Conservation (phyloP, 2,888 invertebrate genomes). For the Ophraella communa region DNA sequence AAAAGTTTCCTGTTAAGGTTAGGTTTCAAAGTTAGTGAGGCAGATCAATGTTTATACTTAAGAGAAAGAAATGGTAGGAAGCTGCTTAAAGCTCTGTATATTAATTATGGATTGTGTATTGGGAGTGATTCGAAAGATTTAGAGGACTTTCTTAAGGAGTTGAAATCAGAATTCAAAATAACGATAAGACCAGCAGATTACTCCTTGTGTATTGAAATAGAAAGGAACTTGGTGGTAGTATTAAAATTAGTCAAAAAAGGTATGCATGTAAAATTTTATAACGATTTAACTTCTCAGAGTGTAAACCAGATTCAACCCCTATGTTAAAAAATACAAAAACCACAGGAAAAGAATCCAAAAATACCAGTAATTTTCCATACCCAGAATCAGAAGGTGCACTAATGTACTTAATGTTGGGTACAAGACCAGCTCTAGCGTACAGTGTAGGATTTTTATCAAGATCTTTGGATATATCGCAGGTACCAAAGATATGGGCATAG, state of each 20-base stretch:
- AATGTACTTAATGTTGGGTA: neutral
- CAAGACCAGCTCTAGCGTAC: neutral
- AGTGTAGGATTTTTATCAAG: neutral
- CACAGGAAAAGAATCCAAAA: neutral
- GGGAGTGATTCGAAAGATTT: neutral
- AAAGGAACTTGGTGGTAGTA: slow-evolving; percentile 9
- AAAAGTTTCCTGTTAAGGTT: neutral
- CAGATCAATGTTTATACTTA: slow-evolving; percentile 4
- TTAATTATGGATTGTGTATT: slow-evolving; percentile 14
- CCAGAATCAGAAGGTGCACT: neutral
- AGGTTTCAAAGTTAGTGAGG: slow-evolving; percentile 10
- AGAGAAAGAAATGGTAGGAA: neutral
- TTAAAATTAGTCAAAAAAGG: slow-evolving; percentile 2
- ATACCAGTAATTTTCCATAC: neutral
- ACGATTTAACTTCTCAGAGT: slow-evolving; percentile 8
- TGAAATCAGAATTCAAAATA: slow-evolving; percentile 11
- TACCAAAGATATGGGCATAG: no score
- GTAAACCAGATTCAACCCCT: slow-evolving; percentile 9
- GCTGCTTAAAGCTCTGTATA: neutral
- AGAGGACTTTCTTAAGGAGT: neutral
- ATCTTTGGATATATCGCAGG: no score
- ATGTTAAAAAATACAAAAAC: neutral
- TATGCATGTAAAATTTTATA: slow-evolving; percentile 17
- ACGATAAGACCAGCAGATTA: slow-evolving; percentile 16
- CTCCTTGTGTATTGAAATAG: slow-evolving; percentile 19